Conservation (phyloP, 2,888 invertebrate genomes). For the Slavum lentiscoides region DNA sequence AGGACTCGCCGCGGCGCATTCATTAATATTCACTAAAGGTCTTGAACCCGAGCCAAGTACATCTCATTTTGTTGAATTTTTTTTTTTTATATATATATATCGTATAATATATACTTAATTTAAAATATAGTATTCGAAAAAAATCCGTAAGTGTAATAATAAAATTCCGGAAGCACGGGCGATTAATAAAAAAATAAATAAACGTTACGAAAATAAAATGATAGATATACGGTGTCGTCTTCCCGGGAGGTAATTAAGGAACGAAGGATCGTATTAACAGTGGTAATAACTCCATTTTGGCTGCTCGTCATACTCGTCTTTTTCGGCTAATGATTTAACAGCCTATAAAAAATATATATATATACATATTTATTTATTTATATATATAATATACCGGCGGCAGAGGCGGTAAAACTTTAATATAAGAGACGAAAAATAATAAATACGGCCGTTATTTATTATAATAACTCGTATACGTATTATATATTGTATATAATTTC, state of each 20-base stretch:
- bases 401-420: neutral
- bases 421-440: neutral
- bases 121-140: neutral
- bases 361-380: neutral
- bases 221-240: neutral
- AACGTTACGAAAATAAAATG: slow-evolving; percentile 5
- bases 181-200: slow-evolving; percentile 2
- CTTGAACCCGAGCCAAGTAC: slow-evolving; percentile 8
- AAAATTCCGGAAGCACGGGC: slow-evolving; percentile 27
- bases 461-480: neutral
- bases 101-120: neutral
- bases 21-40: neutral
- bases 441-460: slow-evolving; percentile 3
- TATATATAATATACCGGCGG: neutral
- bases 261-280: slow-evolving; percentile 29
- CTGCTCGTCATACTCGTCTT: slow-evolving; percentile 20
- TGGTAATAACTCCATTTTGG: slow-evolving; percentile 35
- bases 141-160: slow-evolving; percentile 1
- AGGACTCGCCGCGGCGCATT: neutral
- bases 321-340: slow-evolving; percentile 17
- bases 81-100: neutral
- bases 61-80: slow-evolving; percentile 8
- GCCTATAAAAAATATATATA: neutral
- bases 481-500: neutral
- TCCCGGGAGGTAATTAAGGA: slow-evolving; percentile 14